Evolutionary conservation across 2,888 invertebrate species (phyloP).

Genomic region (Caenorhabditis sp.): DNA sequence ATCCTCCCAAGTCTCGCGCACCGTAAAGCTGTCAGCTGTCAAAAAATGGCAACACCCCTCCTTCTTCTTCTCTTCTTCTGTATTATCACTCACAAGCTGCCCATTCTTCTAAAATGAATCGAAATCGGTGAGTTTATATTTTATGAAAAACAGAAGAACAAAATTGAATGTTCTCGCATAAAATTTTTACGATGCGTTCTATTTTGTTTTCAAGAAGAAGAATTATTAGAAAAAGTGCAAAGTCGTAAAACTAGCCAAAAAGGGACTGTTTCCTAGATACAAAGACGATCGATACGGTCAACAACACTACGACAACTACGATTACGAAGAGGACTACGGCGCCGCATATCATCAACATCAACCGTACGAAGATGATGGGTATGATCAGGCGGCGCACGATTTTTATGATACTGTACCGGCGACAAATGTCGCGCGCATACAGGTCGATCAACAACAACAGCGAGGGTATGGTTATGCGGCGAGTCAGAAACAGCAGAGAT

Average conservation of each 20-base stretch:
- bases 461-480: slow-evolving; percentile 1
- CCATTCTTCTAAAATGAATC: too few relatives aligned
- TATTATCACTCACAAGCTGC: too few relatives aligned
- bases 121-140: background rate
- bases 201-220: background rate
- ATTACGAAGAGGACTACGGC: slow-evolving; percentile 38
- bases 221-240: background rate
- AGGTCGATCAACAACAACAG: slow-evolving; percentile 12
- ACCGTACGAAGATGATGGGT: slow-evolving; percentile 29
- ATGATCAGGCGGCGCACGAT: slow-evolving; percentile 34
- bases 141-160: too few relatives aligned
- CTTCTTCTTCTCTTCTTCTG: background rate
- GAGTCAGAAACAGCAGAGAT: slow-evolving; percentile 16
- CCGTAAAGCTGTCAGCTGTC: background rate
- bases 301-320: slow-evolving; percentile 31
- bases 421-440: slow-evolving; percentile 11
- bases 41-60: background rate
- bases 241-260: background rate
- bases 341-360: slow-evolving; percentile 6
- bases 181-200: background rate
- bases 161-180: background rate
- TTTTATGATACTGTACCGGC: slow-evolving; percentile 45
- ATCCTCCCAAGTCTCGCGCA: background rate
- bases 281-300: slow-evolving; percentile 20
- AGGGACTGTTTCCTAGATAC: background rate